Base-by-base conservation (phyloP, 2,797 vertebrate genomes). In the Falco biarmicus region DNA sequence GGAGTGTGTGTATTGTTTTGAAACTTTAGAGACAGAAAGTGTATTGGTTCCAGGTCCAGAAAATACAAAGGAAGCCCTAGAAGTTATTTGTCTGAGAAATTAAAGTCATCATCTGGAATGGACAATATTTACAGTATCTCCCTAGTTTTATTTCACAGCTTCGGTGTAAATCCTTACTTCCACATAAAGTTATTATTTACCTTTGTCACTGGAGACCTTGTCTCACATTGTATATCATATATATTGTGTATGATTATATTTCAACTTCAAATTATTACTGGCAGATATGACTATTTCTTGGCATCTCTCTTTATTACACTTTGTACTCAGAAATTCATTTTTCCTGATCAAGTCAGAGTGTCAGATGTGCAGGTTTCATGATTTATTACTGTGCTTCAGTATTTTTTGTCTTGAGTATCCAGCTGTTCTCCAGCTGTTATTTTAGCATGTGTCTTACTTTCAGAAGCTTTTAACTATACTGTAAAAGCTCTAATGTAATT, bases 221-320 rank as follows among this genome's bases (percentile, higher is more conserved):
- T 87, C 95, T 95, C 59, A 51, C 0, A 11, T 63, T 96, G 91
- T 90, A 95, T 92, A 85, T 95, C 95, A 61, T 80, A 51, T 64
- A 48, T 68, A 75, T 91, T 91, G 63, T 37, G 51, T 88, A 47
- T 77, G 96, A 93, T 95, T 96, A 60, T 96, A 78, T 96, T 97
- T 96, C 59, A 88, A 13, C 93, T 93, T 76, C 93, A 93, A 87
- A 90, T 97, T 93, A 90, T 56, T 90, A 6, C 91, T 96, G 87
- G 91, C 96, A 93, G 84, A 50, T 92, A 45, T 12, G 45, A 45
- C 57, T 90, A 5, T 56, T 94, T 89, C 87, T 43, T 89, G 89
- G 86, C 93, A 95, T 54, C 73, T 93, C 69, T 96, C 92, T 95
- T 96, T 95, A 85, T 97, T 94, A 73, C 92, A 41, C 80, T 84